Percentiles rank a stretch among this genome's conserved stretches.
phyloP scores from a whole-genome alignment of 2,113 vertebrate species.

The Phoxinus phoxinus region DNA sequence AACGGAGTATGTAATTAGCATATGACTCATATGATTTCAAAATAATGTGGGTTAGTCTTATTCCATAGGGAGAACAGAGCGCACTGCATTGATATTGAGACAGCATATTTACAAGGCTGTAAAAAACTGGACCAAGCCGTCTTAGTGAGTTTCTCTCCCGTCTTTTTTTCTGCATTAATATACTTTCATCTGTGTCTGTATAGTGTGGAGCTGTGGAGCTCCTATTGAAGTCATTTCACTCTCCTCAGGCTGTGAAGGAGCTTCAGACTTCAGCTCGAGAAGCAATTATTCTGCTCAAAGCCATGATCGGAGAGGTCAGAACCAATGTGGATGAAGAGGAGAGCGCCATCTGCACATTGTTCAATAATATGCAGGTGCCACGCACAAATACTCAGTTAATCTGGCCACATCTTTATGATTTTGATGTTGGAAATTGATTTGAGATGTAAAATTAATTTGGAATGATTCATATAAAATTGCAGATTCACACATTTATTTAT shows the following conservation, averaged over 20 bases:
- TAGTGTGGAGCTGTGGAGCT: neutral
- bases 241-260: conserved; percentile 87
- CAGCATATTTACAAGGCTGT: conserved; percentile 89
- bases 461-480: neutral
- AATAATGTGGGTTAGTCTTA: neutral
- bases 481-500: neutral
- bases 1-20: neutral
- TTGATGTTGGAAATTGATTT: neutral
- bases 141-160: conserved; percentile 76
- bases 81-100: conserved; percentile 95
- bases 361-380: conserved; percentile 87
- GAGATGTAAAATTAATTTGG: neutral
- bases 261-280: conserved; percentile 88
- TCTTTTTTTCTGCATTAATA: neutral
- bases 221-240: conserved; percentile 1
- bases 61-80: conserved; percentile 85
- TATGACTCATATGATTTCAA: neutral
- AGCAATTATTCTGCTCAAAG: conserved; percentile 87
- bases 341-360: conserved; percentile 86
- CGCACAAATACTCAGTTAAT: neutral
- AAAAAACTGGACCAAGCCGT: conserved; percentile 93
- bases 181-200: neutral
- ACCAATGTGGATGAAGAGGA: conserved; percentile 89
- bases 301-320: conserved; percentile 90
- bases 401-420: neutral